Evolutionary conservation across 2,888 invertebrate genomes (phyloP).

Genomic region (Tillus elongatus): DNA sequence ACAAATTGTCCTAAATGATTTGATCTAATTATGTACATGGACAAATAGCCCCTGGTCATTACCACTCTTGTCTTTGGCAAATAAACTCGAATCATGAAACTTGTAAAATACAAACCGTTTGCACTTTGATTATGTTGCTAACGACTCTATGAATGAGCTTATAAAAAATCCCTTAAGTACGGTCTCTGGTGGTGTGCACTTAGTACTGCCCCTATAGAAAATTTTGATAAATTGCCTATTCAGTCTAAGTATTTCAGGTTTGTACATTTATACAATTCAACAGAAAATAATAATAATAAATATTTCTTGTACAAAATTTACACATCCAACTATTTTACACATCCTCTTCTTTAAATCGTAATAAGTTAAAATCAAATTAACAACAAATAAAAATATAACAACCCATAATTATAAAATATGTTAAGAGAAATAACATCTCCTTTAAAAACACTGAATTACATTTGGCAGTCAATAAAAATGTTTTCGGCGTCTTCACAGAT

Average conservation of each 20-base stretch:
- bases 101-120: too few species aligned
- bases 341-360: conserved; percentile 13
- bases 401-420: too few species aligned
- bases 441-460: conserved; percentile 27
- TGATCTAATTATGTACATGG: too few species aligned
- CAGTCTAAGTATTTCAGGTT: conserved; percentile 31
- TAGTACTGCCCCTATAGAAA: conserved; percentile 17
- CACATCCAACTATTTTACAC: conserved; percentile 23
- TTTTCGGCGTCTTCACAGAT: conserved; percentile 18
- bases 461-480: conserved; percentile 22
- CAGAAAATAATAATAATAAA: conserved; percentile 20
- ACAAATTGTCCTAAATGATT: too few species aligned
- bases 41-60: too few species aligned
- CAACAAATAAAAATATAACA: conserved; percentile 24
- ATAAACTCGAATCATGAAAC: too few species aligned
- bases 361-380: conserved; percentile 17
- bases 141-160: too few species aligned
- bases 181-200: too few species aligned
- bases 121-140: too few species aligned
- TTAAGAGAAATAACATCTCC: too few species aligned
- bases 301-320: conserved; percentile 30
- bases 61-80: too few species aligned
- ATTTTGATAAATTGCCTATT: conserved; percentile 26
- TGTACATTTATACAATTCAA: conserved; percentile 25
- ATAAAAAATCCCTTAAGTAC: too few species aligned